Conservation (phyloP, 2,797 vertebrate genomes). For the Phrynocephalus vlangalii region DNA sequence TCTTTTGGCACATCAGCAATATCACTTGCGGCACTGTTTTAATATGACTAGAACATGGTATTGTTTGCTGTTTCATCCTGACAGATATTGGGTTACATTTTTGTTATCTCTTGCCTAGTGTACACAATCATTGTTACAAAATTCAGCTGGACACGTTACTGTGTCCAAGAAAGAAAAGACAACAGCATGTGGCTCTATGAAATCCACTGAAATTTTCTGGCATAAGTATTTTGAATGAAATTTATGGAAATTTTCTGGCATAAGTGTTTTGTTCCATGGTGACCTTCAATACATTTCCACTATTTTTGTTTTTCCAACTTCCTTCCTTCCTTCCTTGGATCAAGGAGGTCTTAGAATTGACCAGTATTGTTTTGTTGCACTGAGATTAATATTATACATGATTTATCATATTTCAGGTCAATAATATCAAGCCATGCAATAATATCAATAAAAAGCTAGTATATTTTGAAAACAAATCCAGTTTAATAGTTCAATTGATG, state of each 20-base stretch:
- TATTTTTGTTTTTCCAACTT: conserved; percentile 38
- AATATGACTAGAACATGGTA: conserved; percentile 61
- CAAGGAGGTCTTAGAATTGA: conserved; percentile 7
- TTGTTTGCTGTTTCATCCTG: conserved; percentile 59
- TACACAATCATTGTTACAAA: conserved; percentile 75
- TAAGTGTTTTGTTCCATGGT: conserved; percentile 65
- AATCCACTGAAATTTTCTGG: conserved; percentile 65
- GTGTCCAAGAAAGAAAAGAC: conserved; percentile 72
- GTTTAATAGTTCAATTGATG: conserved; percentile 43
- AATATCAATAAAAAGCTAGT: not conserved
- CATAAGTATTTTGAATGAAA: conserved; percentile 57
- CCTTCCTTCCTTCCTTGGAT: conserved; percentile 19
- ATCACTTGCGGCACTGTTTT: conserved; percentile 42
- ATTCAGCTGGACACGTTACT: conserved; percentile 79
- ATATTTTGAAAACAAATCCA: conserved; percentile 45
- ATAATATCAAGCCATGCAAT: not conserved
- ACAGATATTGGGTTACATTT: conserved; percentile 80
- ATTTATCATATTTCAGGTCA: conserved; percentile 30
- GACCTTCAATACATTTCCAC: conserved; percentile 70
- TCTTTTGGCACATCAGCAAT: conserved; percentile 66
- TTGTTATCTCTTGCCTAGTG: conserved; percentile 76
- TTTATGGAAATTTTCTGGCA: conserved; percentile 61
- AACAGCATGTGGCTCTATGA: conserved; percentile 67
- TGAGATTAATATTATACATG: conserved; percentile 43
- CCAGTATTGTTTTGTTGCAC: not conserved